phyloP scores from a whole-genome alignment of 2,888 invertebrate species.

The Scaptomyza cyrtandrae region DNA sequence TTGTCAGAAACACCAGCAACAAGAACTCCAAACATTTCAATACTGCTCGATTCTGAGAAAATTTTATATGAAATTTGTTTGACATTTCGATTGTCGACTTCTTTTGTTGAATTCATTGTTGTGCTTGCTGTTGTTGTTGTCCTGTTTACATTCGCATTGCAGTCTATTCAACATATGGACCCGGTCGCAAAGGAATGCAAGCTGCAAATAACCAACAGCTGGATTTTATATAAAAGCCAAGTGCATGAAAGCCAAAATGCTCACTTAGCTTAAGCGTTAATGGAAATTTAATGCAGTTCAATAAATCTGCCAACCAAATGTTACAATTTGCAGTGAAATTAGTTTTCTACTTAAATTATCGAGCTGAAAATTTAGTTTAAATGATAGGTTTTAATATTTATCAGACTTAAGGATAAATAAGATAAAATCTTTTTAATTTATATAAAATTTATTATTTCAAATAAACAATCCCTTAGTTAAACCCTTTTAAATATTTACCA shows the following conservation, averaged over 20 bases:
- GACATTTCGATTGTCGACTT: slow-evolving; percentile 18
- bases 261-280: slow-evolving; percentile 68
- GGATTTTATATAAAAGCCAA: slow-evolving; percentile 24
- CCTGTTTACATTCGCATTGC: slow-evolving; percentile 23
- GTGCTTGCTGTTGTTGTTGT: slow-evolving; percentile 17
- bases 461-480: too few species aligned
- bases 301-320: slow-evolving; percentile 63
- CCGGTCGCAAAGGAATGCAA: slow-evolving; percentile 14
- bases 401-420: too few species aligned
- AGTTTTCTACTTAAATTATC: slow-evolving; percentile 35
- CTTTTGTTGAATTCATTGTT: slow-evolving; percentile 58
- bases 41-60: slow-evolving; percentile 31
- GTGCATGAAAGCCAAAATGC: slow-evolving; percentile 45
- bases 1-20: slow-evolving; percentile 17
- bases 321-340: slow-evolving; percentile 33
- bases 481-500: neutral
- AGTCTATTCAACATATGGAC: slow-evolving; percentile 2
- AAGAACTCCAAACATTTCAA: slow-evolving; percentile 15
- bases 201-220: slow-evolving; percentile 6
- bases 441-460: too few species aligned
- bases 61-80: slow-evolving; percentile 36
- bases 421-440: too few species aligned
- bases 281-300: slow-evolving; percentile 73
- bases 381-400: neutral
- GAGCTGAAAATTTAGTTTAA: neutral